Evolutionary conservation across 2,888 invertebrate genomes (phyloP).

Genomic region (Esperia sulphurella): DNA sequence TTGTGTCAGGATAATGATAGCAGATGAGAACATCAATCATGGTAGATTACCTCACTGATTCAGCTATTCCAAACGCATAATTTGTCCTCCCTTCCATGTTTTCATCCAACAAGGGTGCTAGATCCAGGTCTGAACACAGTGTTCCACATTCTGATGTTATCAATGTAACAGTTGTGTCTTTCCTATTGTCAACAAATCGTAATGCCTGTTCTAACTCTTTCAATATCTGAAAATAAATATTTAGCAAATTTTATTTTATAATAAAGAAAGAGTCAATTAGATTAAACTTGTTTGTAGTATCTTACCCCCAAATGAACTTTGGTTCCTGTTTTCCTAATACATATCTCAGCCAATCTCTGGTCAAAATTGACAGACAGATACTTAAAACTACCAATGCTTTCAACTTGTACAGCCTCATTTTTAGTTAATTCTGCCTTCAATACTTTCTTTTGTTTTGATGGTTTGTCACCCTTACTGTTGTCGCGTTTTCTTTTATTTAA

Average conservation of each 20-base stretch:
- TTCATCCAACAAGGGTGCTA: constrained; percentile 82
- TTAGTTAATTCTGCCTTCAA: constrained; percentile 20
- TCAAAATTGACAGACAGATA: constrained; percentile 51
- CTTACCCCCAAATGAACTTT: constrained; percentile 53
- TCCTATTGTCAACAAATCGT: constrained; percentile 50
- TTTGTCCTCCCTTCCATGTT: constrained; percentile 80
- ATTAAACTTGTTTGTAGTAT: background rate
- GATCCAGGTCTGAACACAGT: constrained; percentile 91
- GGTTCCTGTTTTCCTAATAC: constrained; percentile 45
- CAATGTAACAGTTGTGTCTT: constrained; percentile 82
- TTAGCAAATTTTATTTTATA: background rate
- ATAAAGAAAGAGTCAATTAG: background rate
- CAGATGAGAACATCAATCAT: constrained; percentile 2
- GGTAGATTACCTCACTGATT: constrained; percentile 82
- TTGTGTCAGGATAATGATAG: background rate
- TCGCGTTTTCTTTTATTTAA: constrained; percentile 69
- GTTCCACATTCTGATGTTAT: constrained; percentile 86
- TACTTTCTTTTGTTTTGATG: constrained; percentile 51
- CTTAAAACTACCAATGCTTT: constrained; percentile 32
- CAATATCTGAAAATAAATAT: constrained; percentile 80
- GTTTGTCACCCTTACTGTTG: constrained; percentile 50
- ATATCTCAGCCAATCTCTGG: constrained; percentile 57
- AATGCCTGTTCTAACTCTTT: constrained; percentile 86
- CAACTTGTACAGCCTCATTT: constrained; percentile 5
- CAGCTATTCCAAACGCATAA: constrained; percentile 84